These are phyloP conservation scores for Sceloporus undulatus DNA, from an alignment of 2,113 vertebrate genomes.

Conservation along the genomic window DNA sequence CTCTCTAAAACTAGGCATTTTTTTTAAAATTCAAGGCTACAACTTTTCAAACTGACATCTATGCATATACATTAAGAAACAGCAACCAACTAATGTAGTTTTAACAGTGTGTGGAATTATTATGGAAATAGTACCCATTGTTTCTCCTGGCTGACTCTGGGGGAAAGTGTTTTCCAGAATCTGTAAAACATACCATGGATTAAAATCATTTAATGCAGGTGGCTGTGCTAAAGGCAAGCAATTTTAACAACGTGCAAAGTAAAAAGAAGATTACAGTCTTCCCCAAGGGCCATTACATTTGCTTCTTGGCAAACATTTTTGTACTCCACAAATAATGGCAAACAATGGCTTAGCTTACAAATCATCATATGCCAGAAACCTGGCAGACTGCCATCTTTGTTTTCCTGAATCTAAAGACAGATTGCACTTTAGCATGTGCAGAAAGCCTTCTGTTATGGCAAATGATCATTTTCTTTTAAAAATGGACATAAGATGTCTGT, in stretches of 20 bases:
- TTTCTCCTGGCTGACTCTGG: background rate
- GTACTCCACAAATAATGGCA: background rate
- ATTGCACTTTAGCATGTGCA: background rate
- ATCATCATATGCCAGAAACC: conserved; percentile 11
- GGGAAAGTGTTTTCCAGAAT: background rate
- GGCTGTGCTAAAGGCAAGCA: conserved; percentile 9
- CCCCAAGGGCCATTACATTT: conserved; percentile 49
- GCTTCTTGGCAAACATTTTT: conserved; percentile 11
- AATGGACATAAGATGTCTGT: background rate
- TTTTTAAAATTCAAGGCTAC: background rate
- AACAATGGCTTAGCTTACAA: background rate
- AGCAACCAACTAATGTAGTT: conserved; percentile 10
- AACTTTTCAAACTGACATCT: conserved; percentile 46
- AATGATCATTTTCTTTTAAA: background rate
- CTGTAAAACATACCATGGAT: conserved; percentile 38
- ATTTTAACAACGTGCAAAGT: conserved; percentile 15
- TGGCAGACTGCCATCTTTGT: background rate
- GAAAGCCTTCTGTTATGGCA: background rate
- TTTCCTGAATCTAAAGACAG: background rate
- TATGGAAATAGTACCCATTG: background rate
- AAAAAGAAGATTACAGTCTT: conserved; percentile 45
- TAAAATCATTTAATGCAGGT: background rate
- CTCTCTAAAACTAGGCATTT: background rate
- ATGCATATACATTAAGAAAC: conserved; percentile 31
- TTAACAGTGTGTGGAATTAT: conserved; percentile 3